Evolutionary conservation across 2,797 vertebrate species (phyloP), one percentile per base, ranked within the genome.

Genomic region (Alauda arvensis): DNA sequence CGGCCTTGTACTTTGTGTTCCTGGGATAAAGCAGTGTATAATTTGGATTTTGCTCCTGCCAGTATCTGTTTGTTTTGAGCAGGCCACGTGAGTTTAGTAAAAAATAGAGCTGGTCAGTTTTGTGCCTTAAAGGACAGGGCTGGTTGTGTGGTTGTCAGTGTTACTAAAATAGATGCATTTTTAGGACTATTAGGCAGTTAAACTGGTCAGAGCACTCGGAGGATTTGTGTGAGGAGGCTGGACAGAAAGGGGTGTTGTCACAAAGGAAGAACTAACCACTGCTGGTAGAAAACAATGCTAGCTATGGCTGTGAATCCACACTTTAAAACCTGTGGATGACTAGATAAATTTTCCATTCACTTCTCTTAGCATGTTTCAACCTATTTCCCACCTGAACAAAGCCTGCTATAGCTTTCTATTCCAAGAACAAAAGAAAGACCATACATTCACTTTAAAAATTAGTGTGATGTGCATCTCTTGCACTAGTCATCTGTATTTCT

Each of bases 11-110:
- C 88, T 94, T 91, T 94, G 78, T 93, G 80, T 94, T 93, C 83
- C 68, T 93, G 85, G 88, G 90, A 93, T 93, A 85, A 93, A 91
- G 81, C 77, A 91, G 75, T 94, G 92, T 88, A 93, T 94, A 89
- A 93, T 93, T 95, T 95, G 83, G 89, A 92, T 94, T 93, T 91
- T 92, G 80, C 72, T 95, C 87, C 92, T 94, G 92, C 92, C 89
- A 93, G 72, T 84, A 76, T 95, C 89, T 95, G 93, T 91, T 96
- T 96, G 93, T 91, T 96, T 91, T 93, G 74, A 86, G 76, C 26
- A 1, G 81, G 57, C 76, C 92, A 74, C 40, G 70, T 92, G 89
- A 92, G 84, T 76, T 91, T 68, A 88, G 83, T 76, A 82, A 85
- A 95, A 93, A 93, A 94, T 78, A 87, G 87, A 85, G 72, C 87